Evolutionary conservation across 2,797 vertebrate species (phyloP), one percentile per base, ranked within the genome.

Genomic region (Catharus ustulatus): DNA sequence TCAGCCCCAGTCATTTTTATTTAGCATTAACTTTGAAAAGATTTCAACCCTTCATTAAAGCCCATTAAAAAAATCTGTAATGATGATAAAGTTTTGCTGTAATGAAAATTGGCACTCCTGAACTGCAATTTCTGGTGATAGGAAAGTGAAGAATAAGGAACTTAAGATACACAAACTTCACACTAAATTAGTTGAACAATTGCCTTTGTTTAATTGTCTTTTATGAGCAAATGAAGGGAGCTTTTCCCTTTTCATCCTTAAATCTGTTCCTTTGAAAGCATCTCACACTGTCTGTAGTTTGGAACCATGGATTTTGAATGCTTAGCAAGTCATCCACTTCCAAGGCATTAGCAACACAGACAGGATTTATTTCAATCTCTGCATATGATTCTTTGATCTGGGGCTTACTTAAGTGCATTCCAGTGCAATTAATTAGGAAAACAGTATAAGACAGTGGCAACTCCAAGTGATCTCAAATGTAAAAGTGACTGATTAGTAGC

Each of bases 371-470:
- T 95, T 96, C 94, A 90, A 82, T 92, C 86, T 90, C 71, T 93
- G 79, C 85, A 46, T 84, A 42, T 93, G 84, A 89, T 89, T 97
- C 86, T 89, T 96, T 96, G 87, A 95, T 89, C 86, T 15, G 3
- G 76, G 83, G 29, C 73, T 94, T 90, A 55, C 84, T 95, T 89
- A 94, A 91, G 80, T 97, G 94, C 82, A 92, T 96, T 95, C 88
- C 95, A 91, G 77, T 80, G 80, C 91, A 91, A 96, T 92, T 96
- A 96, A 95, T 96, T 95, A 94, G 89, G 68, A 95, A 94, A 95
- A 64, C 62, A 79, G 77, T 87, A 42, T 72, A 92, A 87, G 76
- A 75, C 86, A 82, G 79, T 94, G 84, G 92, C 89, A 92, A 54
- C 78, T 78, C 55, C 63, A 72, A 88, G 87, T 62, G 81, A 94